A percentile compares a stretch with the other conserved stretches of the same genome.
These are phyloP conservation scores for Volucella inflata DNA, from an alignment of 2,888 invertebrate species.

Conservation along the genomic window DNA sequence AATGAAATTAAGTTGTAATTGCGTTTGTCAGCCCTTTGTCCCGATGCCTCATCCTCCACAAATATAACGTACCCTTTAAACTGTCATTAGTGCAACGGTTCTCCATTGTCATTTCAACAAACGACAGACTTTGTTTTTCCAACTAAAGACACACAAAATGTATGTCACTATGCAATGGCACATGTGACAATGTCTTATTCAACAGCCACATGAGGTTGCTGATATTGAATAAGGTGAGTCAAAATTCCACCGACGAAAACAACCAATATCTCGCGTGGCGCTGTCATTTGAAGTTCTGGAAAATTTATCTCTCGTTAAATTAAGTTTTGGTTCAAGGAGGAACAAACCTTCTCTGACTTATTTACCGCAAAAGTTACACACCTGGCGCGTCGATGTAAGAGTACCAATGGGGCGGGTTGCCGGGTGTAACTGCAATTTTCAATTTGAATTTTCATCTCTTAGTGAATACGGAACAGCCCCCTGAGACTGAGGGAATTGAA, in stretches of 20 bases:
- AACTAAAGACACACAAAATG: constrained; percentile 22
- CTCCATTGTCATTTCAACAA: constrained; percentile 59
- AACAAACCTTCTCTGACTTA: constrained; percentile 66
- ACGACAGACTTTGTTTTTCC: constrained; percentile 45
- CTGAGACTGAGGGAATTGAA: constrained; percentile 41
- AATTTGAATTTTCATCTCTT: constrained; percentile 71
- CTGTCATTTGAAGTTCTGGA: constrained; percentile 71
- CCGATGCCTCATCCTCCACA: constrained; percentile 1
- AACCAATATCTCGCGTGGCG: constrained; percentile 70
- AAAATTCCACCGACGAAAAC: constrained; percentile 41
- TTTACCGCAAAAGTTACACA: constrained; percentile 72
- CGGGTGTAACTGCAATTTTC: constrained; percentile 65
- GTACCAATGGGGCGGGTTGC: too few species aligned
- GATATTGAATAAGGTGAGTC: constrained; percentile 16
- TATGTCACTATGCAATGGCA: constrained; percentile 54
- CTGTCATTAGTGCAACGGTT: constrained; percentile 72
- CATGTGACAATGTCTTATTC: constrained; percentile 44
- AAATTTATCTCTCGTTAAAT: constrained; percentile 75
- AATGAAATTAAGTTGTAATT: constrained; percentile 64
- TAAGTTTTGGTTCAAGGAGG: constrained; percentile 65
- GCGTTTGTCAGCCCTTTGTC: constrained; percentile 29
- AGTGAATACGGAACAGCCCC: constrained; percentile 38
- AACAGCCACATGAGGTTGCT: constrained; percentile 4
- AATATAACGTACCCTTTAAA: constrained; percentile 68
- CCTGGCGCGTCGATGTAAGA: constrained; percentile 35